These are phyloP conservation scores for Hirtodrosophila duncani DNA, from an alignment of 2,888 invertebrate species.

Conservation along the genomic window DNA sequence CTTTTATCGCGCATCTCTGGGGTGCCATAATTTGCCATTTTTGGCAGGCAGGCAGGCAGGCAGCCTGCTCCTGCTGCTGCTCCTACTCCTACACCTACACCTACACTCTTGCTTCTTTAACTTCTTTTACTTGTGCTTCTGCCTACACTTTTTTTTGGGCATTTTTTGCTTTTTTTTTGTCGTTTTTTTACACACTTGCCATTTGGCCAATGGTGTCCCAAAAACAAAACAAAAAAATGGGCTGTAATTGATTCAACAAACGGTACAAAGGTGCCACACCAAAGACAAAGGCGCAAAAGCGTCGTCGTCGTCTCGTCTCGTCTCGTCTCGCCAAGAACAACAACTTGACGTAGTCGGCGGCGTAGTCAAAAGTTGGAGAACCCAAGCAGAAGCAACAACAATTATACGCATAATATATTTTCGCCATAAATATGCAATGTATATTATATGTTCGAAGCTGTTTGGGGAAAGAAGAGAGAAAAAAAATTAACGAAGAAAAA, in stretches of 20 bases:
- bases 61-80: constrained; percentile 36
- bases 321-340: no score
- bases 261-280: constrained; percentile 53
- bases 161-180: constrained; percentile 8
- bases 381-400: constrained; percentile 49
- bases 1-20: constrained; percentile 71
- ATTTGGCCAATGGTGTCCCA: constrained; percentile 16
- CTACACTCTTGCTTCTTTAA: constrained; percentile 17
- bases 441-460: no score
- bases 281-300: constrained; percentile 45
- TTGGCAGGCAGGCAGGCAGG: constrained; percentile 42
- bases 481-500: no score
- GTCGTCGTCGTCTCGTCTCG: no score
- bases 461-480: no score
- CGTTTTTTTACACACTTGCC: constrained; percentile 21
- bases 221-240: no score
- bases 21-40: constrained; percentile 74
- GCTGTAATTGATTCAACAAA: constrained; percentile 67
- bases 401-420: constrained; percentile 70
- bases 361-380: constrained; percentile 7
- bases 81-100: no score
- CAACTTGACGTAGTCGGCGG: constrained; percentile 36
- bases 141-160: constrained; percentile 8
- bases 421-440: constrained; percentile 47
- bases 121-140: constrained; percentile 5